Base-by-base conservation (phyloP, 2,797 vertebrate genomes). In the Myotis daubentonii region DNA sequence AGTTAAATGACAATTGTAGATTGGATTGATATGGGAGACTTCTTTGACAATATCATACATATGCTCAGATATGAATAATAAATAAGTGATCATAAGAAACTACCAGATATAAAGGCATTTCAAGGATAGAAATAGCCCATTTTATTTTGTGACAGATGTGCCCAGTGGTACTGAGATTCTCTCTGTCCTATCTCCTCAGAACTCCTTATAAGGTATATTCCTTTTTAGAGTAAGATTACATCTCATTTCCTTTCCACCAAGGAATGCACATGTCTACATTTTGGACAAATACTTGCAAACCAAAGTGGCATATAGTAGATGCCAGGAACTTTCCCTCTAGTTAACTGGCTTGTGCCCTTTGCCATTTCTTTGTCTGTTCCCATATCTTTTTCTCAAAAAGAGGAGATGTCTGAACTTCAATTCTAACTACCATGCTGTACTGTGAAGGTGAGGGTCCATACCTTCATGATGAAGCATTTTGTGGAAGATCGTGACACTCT, bases 101-200 rank as follows among this genome's bases (percentile, higher is more conserved):
- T 74, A 28, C 3, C 3, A 36, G 9, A n/a, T 8, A 30, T 22
- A 68, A 62, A 5, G 1, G 0, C 3, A 76, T 44, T 71, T 91
- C 13, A 53, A 82, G 17, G 62, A 93, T 19, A 12, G 13, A 7
- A 66, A 91, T 2, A 84, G 23, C 2, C 8, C 1, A 19, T 76
- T 91, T 65, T 51, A 19, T 76, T 91, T 65, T 51, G 23, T 74
- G 23, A 47, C 22, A 33, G 53, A 36, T 53, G 85, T 5, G 6
- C 5, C 47, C 30, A 57, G 16, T 11, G 19, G 1, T 65, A 76
- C 10, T 0, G 19, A 8, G 55, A 33, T 33, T 5, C 1, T 2
- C 33, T 84, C n/a, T 79, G 3, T 11, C 3, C 16, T 70, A 68
- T 47, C 20, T 38, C 6, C 23, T 62, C 3, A 88, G 53, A 60